phyloP scores from a whole-genome alignment of 2,888 invertebrate genomes.

The Protonemura montana region DNA sequence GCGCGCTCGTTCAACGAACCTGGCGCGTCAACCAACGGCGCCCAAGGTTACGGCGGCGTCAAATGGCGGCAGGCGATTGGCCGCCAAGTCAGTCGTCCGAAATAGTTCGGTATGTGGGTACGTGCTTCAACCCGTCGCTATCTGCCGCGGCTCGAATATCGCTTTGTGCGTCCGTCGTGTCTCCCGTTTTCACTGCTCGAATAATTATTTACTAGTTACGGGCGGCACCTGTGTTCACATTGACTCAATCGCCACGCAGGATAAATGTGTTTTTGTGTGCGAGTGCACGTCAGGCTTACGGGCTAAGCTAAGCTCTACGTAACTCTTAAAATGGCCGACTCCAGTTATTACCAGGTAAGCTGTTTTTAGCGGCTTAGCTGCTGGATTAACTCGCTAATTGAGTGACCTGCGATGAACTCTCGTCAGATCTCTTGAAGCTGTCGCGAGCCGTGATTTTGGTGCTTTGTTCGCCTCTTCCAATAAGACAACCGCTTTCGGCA shows the following conservation, averaged over 20 bases:
- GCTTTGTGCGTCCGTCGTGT: not conserved
- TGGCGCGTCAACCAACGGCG: not conserved
- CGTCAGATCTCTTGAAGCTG: not conserved
- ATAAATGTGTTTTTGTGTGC: slow-evolving; percentile 45
- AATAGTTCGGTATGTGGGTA: slow-evolving; percentile 49
- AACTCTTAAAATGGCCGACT: slow-evolving; percentile 68
- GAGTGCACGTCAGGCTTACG: slow-evolving; percentile 45
- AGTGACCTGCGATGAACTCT: not conserved
- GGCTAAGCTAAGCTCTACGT: slow-evolving; percentile 33
- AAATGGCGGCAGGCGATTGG: slow-evolving; percentile 44
- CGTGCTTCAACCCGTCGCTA: slow-evolving; percentile 35
- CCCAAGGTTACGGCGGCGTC: not conserved
- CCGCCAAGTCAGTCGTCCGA: slow-evolving; percentile 45
- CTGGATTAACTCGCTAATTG: not conserved
- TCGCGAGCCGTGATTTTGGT: not conserved
- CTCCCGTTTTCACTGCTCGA: not conserved
- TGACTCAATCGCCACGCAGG: not conserved
- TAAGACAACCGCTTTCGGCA: slow-evolving; percentile 49
- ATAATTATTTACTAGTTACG: not conserved
- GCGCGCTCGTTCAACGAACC: not conserved
- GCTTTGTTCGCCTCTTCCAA: not conserved
- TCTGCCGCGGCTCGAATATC: not conserved
- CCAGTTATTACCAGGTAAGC: slow-evolving; percentile 71
- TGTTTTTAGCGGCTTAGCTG: slow-evolving; percentile 40
- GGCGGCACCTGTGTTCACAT: not conserved